Base-by-base conservation (phyloP, 2,113 vertebrate species). In the Strigops habroptila region DNA sequence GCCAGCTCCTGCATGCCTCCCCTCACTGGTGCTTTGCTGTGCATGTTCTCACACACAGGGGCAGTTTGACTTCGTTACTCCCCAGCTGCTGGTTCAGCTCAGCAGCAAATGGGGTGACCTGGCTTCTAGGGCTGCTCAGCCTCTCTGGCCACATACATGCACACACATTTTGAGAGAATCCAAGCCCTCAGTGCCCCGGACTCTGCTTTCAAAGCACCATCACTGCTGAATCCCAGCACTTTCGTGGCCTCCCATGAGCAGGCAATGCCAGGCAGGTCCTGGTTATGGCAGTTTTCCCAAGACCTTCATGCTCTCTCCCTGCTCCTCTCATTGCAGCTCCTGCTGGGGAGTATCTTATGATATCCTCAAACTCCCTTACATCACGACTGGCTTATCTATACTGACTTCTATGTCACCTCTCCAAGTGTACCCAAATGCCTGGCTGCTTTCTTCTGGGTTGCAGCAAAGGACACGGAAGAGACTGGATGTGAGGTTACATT, bases 1-100 rank as follows among this genome's bases (percentile, higher is more conserved):
- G 51, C 33, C 3, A 1, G 21, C 28, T 68, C n/a, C 41, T 5
- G 2, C 1, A 0, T 35, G 39, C 37, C 49, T 67, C 49, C 18
- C 25, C 33, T 70, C 23, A 9, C 43, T 10, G 2, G 8, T 10
- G 44, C 68, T 35, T 73, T 24, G 46, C 44, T 18, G 24, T 49
- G 44, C 3, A 0, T 22, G 14, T 17, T 70, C 57, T 35, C 57
- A 59, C 30, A n/a, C 65, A n/a, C 65, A n/a, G 28, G 44, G 24
- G 18, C 3, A 2, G 65, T 5, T 67, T 67, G 18, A 28, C n/a
- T 71, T 43, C 7, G 0, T 49, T 62, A 28, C 51, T 35, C 21
- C 57, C 81, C 31, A 52, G 37, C 6, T 19, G 19, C 57, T 35
- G 31, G 16, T 31, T 73, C 21, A 44, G 80, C 23, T 69, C 17